Evolutionary conservation across 2,888 invertebrate genomes (phyloP).

Genomic region (Saturnia pavonia): DNA sequence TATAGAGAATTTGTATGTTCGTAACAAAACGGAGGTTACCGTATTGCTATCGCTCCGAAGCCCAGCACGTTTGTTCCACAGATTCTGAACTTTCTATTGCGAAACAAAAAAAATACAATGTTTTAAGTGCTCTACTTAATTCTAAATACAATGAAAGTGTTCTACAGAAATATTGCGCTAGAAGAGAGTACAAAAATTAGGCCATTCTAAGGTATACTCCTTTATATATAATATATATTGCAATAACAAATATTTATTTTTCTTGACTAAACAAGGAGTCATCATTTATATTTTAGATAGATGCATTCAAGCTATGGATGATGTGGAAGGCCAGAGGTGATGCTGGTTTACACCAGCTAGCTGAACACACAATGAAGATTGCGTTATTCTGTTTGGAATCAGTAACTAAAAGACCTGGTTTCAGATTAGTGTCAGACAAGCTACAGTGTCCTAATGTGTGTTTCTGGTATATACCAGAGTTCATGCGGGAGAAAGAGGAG

Average conservation of each 20-base stretch:
- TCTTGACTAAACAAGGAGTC: background rate
- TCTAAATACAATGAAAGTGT: background rate
- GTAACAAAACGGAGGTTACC: too few species aligned
- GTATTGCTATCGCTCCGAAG: too few species aligned
- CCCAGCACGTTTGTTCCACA: too few species aligned
- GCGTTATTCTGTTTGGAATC: slow-evolving; percentile 81
- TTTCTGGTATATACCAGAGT: slow-evolving; percentile 91
- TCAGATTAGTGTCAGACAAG: slow-evolving; percentile 79
- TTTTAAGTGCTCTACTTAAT: background rate
- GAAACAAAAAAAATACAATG: too few species aligned
- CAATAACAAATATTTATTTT: too few species aligned
- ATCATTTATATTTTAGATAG: slow-evolving; percentile 76
- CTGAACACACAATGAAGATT: slow-evolving; percentile 85
- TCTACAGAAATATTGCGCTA: background rate
- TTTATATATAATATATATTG: too few species aligned
- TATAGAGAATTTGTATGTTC: too few species aligned
- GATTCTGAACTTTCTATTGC: too few species aligned
- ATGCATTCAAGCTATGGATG: slow-evolving; percentile 95
- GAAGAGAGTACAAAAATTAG: too few species aligned
- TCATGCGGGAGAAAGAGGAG: slow-evolving; percentile 68
- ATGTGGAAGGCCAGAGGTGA: slow-evolving; percentile 94
- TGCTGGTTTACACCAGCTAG: slow-evolving; percentile 78
- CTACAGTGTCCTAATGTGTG: slow-evolving; percentile 92
- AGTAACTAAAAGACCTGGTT: slow-evolving; percentile 79
- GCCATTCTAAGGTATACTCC: too few species aligned